Conservation (phyloP, 1,140 invertebrate genomes). For the Phymastichus coffea region DNA sequence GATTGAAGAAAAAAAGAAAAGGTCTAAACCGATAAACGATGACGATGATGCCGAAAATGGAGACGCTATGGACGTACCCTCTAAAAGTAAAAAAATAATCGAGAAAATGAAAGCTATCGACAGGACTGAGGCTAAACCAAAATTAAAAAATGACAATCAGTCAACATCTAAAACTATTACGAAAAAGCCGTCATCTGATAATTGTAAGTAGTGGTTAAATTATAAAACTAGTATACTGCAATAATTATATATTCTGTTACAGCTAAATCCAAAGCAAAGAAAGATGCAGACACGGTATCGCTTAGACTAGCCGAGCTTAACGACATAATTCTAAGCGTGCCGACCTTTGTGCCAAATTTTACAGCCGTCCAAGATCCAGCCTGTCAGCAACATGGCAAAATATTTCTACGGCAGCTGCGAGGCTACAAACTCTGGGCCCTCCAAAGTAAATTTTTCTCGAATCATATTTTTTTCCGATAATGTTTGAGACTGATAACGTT, state of each 20-base stretch:
- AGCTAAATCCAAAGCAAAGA: constrained; percentile 27
- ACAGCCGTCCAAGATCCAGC: constrained; percentile 62
- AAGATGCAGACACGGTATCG: constrained; percentile 34
- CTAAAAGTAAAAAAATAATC: constrained; percentile 14
- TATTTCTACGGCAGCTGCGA: constrained; percentile 65
- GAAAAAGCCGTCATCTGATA: background rate
- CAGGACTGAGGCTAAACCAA: constrained; percentile 13
- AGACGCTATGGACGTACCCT: background rate
- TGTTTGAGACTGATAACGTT: no score
- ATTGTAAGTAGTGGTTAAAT: background rate
- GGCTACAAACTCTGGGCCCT: constrained; percentile 69
- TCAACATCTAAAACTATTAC: background rate
- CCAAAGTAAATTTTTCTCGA: constrained; percentile 63
- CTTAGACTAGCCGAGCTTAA: constrained; percentile 48
- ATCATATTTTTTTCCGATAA: no score
- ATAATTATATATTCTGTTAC: constrained; percentile 11
- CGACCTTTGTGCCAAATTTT: constrained; percentile 68
- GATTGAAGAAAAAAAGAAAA: constrained; percentile 6
- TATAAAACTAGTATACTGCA: background rate
- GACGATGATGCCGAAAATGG: constrained; percentile 3
- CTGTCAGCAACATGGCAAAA: constrained; percentile 67
- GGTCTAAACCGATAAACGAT: constrained; percentile 16
- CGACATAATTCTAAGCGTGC: constrained; percentile 57
- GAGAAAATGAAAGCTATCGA: constrained; percentile 19
- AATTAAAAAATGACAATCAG: constrained; percentile 26